Evolutionary conservation across 2,888 invertebrate species (phyloP), one percentile per base, ranked within the genome.

Genomic region (Fragum sueziense): DNA sequence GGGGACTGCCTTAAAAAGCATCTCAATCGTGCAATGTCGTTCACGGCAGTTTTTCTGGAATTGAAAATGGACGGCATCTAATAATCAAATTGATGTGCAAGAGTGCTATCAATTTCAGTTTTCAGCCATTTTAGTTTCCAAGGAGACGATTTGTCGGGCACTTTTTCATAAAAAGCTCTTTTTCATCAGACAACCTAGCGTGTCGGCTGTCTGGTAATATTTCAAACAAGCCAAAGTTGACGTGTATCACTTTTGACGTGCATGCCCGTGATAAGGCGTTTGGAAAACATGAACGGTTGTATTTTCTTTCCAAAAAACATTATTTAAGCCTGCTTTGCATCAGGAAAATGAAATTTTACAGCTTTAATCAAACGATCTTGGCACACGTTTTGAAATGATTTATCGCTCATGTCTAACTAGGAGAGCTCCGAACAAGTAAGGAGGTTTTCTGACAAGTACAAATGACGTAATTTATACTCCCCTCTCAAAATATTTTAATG

Each of bases 311-410:
- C 76, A 79, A 81, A 84, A 80, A 78, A 76, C 84, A 82, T 84
- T 84, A 84, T 84, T 84, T 80, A 80, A 78, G 76, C 80, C 82
- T 84, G 82, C 70, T 80, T 82, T 84, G 81, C 84, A 84, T 84
- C 84, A 84, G 37, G 82, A 82, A 84, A 80, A 84, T 84, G 84
- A 84, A 84, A 84, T 80, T 82, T 84, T 84, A 84, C 84, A 79
- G 84, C 82, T 82, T 84, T 82, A 84, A 84, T 84, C 84, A 82
- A 84, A 80, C 80, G 77, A 72, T 78, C 76, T 84, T 84, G 84
- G 84, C 84, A 84, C 79, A 74, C 70, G 71, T 71, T 57, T 77
- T 75, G 70, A 72, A 74, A 79, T 78, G 82, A 84, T 84, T 84
- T 84, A 84, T 84, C 77, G 72, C 75, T 31, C 33, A 76, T 82